Conservation (phyloP, 2,888 invertebrate genomes). For the Plebejus anna region DNA sequence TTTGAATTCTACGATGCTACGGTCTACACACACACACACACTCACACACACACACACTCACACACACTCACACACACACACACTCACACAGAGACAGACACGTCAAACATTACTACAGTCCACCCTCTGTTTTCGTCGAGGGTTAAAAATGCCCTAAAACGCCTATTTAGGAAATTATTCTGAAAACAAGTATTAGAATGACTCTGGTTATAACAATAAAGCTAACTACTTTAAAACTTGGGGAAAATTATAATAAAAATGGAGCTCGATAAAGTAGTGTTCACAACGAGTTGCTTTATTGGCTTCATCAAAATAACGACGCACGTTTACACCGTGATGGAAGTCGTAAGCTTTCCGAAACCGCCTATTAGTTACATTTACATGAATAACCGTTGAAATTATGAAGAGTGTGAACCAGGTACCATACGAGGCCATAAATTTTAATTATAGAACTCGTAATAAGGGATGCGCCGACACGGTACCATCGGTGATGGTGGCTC, state of each 20-base stretch:
- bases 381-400: slow-evolving; percentile 29
- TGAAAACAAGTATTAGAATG: background rate
- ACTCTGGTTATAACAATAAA: background rate
- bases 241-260: background rate
- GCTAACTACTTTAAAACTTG: background rate
- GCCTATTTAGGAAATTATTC: background rate
- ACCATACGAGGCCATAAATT: slow-evolving; percentile 60
- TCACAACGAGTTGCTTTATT: slow-evolving; percentile 1
- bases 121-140: background rate
- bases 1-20: no score
- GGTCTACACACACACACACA: no score
- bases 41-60: no score
- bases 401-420: slow-evolving; percentile 38
- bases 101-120: background rate
- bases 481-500: slow-evolving; percentile 73
- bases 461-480: slow-evolving; percentile 71
- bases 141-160: background rate
- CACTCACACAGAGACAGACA: background rate
- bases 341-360: background rate
- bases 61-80: no score
- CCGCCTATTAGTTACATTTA: background rate
- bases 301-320: slow-evolving; percentile 9
- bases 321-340: slow-evolving; percentile 2
- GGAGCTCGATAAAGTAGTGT: background rate
- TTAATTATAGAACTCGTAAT: slow-evolving; percentile 77